Base-by-base conservation (phyloP, 2,888 invertebrate species). In the Cyrtodaria siliqua region DNA sequence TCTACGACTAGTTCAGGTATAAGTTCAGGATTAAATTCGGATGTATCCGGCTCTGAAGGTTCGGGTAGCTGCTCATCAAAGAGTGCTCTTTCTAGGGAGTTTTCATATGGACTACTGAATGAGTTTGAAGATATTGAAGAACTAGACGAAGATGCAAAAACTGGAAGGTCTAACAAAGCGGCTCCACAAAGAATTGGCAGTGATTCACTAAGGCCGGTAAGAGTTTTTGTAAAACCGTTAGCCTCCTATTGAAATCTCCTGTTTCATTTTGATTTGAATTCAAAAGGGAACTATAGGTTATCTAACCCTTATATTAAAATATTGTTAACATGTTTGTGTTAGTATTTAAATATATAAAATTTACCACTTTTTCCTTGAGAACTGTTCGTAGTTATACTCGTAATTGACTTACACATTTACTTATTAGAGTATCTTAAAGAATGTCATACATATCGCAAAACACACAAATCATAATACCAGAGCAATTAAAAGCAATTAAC, bases 91-190 rank as follows among this genome's bases (percentile, higher is more conserved):
- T 78, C 78, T 16, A 56, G 81, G 16, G 81, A 81, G 42, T 72
- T 61, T 29, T 81, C 81, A 1, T 81, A 72, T 23, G 78, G 78
- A 69, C 40, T 78, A 9, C 60, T 78, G 26, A 81, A 72, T n/a
- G 81, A 81, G 12, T 78, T 81, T 62, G 78, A 78, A 40, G 81
- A 81, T 47, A 81, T 81, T 33, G 78, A 81, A 27, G 81, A 81
- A 24, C 42, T 55, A 27, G 81, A 81, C n/a, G 81, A 81, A 55
- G 69, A 75, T 6, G 24, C 40, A 3, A 76, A 74, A 44, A 80
- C 80, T 9, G 74, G 76, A 2, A 57, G 80, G 33, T 66, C 68
- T 26, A 71, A 59, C 38, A 38, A 24, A n/a, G 12, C 33, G 12
- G 33, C 12, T 33, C 18, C 24, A 3, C 38, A 50, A 27, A 40